Evolutionary conservation across 37 sponge, comb jelly and placozoan genomes (phyloP).

Genomic region (Theonella swinhoei): DNA sequence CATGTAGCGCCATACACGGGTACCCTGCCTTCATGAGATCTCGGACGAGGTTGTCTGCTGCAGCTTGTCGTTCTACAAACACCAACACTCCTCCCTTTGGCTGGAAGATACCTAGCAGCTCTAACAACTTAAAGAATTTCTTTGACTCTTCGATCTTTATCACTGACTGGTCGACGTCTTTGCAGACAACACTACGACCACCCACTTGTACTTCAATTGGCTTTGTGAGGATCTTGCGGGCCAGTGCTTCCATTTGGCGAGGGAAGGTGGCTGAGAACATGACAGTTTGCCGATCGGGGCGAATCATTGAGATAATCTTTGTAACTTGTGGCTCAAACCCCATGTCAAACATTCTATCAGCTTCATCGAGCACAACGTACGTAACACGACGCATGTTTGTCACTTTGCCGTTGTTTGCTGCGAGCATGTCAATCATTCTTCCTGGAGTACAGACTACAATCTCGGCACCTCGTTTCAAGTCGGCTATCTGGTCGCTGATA

Average conservation of each 20-base stretch:
- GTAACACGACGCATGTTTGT: constrained; percentile 93
- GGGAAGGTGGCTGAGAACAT: constrained; percentile 99
- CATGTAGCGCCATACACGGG: constrained; percentile 96
- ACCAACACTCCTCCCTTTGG: constrained; percentile 87
- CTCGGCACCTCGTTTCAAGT: constrained; percentile 94
- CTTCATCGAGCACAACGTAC: constrained; percentile 97
- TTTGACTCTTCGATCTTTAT: constrained; percentile 86
- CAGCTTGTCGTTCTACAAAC: constrained; percentile 96
- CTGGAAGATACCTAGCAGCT: constrained; percentile 89
- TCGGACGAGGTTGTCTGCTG: constrained; percentile 84
- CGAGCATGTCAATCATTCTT: constrained; percentile 98
- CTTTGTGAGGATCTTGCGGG: constrained; percentile 88
- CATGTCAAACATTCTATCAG: constrained; percentile 99
- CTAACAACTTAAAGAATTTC: constrained; percentile 96
- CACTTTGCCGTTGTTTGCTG: constrained; percentile 94
- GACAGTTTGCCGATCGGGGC: constrained; percentile 97
- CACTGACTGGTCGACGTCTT: constrained; percentile 92
- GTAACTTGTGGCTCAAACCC: constrained; percentile 99
- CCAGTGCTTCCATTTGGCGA: constrained; percentile 97
- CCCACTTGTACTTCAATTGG: constrained; percentile 97
- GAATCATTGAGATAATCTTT: constrained; percentile 79
- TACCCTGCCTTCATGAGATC: constrained; percentile 93
- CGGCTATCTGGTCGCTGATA: constrained; percentile 99
- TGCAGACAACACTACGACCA: constrained; percentile 96
- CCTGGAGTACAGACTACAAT: constrained; percentile 99